Evolutionary conservation across 2,888 invertebrate species (phyloP), one percentile per base, ranked within the genome.

Genomic region (Sturmia bella): DNA sequence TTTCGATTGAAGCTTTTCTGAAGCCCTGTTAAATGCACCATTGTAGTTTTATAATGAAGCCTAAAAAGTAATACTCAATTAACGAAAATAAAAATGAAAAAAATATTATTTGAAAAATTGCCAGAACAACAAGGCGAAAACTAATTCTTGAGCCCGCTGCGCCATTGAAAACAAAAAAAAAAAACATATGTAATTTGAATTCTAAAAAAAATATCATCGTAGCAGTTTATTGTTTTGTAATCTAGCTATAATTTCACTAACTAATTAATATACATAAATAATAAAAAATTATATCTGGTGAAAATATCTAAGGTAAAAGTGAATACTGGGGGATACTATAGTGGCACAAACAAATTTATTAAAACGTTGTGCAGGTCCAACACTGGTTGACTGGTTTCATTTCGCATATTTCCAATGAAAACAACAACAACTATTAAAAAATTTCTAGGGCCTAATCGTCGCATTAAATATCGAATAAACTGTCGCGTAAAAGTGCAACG

Each of bases 181-280:
- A 63, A 45, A 63, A 66, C 43, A 43, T 12, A 21, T 41, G 15
- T 66, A 69, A 17, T 37, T 57, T 52, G 57, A 57, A 39, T 63
- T 27, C 43, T 52, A 15, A 11, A 37, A 66, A 45, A 64, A 50
- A 32, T 74, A 64, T 70, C 61, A 78, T 78, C 64, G 66, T 74
- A 75, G 82, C 37, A 54, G 59, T 75, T 78, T 82, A 82, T 82
- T 78, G 78, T 82, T 82, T 82, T 82, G 82, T 78, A 78, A 82
- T 82, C 66, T 78, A 74, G 70, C 74, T 75, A 59, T 75, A 75
- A 78, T 78, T 74, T 77, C 15, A 43, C 11, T 9, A 41, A 68
- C 41, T 27, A 3, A 27, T n/a, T n/a, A 9, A 39, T 27, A 68
- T 52, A 63, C 24, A 39, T 27, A 41, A 17, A 7, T 43, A 52